Base-by-base conservation (phyloP, 2,888 invertebrate genomes). In the Kuschelorhynchus macadamiae region DNA sequence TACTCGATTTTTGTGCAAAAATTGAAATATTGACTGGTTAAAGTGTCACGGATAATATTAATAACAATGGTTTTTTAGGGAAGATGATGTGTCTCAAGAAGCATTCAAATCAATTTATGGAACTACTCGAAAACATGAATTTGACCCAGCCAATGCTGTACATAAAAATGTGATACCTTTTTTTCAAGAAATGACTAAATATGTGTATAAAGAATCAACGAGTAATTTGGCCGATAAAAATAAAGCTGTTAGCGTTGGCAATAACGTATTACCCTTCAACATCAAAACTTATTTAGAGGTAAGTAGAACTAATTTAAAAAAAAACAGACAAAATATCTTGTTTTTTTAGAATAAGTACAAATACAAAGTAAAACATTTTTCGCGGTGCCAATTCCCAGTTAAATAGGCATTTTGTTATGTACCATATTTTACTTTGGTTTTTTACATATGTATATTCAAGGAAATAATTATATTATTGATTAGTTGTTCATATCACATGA, bases 51-150 rank as follows among this genome's bases (percentile, higher is more conserved):
- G 11, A 25, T 25, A 25, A 25, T 25, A 25, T 25, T 5, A 17
- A 9, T 44, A 17, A 5, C 16, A 3, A 11, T 59, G 14, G 12
- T 47, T 7, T 81, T 80, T 52, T 75, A 91, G 91, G 67, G 92
- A 92, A 84, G 92, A 91, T 64, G 93, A 94, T 77, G 90, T 93
- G 36, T 88, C 89, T 47, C 86, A 86, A 3, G 93, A 93, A 84
- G 92, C 93, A 0, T 81, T 89, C 25, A 92, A 91, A 83, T 88
- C 90, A 66, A 82, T 96, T 5, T 94, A 94, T 79, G 92, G 92
- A 0, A 88, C 89, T 7, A 86, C 89, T 0, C 87, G 90, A 7
- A 87, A 86, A 75, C 84, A 82, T 72, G 86, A 87, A 47, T 82
- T 87, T 0, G 85, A 87, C 76, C 72, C 83, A 44, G 77, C 82